Percentiles rank a stretch among this genome's conserved stretches.
Conservation (phyloP, 2,797 vertebrate species). For the Semotilus atromaculatus region DNA sequence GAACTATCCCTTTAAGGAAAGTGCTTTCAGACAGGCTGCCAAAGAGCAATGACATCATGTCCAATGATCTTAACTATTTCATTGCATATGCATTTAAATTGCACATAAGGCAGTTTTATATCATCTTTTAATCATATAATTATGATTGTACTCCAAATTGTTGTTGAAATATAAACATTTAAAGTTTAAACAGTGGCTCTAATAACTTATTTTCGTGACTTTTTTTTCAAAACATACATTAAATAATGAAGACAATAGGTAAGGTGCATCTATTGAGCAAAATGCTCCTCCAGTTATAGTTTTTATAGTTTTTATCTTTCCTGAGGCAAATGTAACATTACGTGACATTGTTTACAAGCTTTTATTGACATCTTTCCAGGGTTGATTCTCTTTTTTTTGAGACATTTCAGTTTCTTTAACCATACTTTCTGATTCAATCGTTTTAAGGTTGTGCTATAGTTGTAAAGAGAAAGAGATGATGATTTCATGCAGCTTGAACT, state of each 20-base stretch:
- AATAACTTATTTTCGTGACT: no score
- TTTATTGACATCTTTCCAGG: neutral
- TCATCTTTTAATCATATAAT: neutral
- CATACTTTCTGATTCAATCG: neutral
- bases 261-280: no score
- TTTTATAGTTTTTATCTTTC: no score
- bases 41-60: neutral
- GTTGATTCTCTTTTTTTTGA: neutral
- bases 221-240: no score
- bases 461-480: neutral
- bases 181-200: no score
- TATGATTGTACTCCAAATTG: neutral
- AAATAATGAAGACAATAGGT: no score
- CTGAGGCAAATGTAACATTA: no score
- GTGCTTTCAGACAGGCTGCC: neutral
- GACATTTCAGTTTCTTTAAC: neutral
- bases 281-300: neutral
- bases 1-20: neutral
- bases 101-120: neutral
- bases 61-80: neutral
- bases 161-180: no score
- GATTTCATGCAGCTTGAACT: neutral
- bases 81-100: neutral
- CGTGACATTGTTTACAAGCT: neutral
- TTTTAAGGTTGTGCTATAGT: neutral